Conservation (phyloP, 2,113 vertebrate genomes). For the Hipposideros armiger region DNA sequence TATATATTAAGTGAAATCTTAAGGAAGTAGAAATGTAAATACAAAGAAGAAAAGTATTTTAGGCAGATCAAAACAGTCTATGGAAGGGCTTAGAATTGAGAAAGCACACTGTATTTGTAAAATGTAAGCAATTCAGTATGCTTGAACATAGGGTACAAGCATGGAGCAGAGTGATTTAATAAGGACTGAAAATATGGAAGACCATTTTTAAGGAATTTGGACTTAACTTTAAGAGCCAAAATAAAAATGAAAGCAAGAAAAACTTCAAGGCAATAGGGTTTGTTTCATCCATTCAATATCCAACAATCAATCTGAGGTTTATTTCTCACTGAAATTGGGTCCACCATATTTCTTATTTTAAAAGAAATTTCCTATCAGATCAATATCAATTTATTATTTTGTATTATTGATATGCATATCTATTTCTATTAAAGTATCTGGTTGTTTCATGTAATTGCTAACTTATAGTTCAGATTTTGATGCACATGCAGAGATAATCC, state of each 20-base stretch:
- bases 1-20: neutral
- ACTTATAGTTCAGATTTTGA: neutral
- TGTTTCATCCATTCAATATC: neutral
- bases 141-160: neutral
- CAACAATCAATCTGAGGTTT: neutral
- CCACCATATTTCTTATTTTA: neutral
- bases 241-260: neutral
- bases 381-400: slow-evolving; percentile 14
- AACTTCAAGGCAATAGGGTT: neutral
- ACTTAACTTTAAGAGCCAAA: neutral
- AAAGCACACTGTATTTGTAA: neutral
- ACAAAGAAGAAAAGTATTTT: neutral
- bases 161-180: neutral
- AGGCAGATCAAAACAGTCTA: neutral
- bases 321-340: neutral
- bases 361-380: neutral
- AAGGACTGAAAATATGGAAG: neutral
- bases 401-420: neutral
- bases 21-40: neutral
- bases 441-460: neutral
- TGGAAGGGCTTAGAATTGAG: neutral
- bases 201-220: neutral
- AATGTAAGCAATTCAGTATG: neutral
- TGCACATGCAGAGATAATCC: neutral
- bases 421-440: neutral